Evolutionary conservation across 1,140 invertebrate species (phyloP).

Genomic region (Tetraneura akinire): DNA sequence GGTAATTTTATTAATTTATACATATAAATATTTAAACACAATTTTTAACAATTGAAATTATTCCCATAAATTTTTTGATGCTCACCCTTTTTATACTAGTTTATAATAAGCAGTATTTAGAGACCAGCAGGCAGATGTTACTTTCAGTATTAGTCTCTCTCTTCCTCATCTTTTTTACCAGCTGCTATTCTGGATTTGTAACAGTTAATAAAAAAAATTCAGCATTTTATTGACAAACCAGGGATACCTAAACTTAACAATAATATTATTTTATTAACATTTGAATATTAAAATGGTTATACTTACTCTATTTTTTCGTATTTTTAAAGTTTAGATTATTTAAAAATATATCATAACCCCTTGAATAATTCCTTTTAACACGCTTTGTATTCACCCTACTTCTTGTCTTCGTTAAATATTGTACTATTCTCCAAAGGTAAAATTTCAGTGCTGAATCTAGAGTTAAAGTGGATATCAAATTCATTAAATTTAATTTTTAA

Average conservation of each 20-base stretch:
- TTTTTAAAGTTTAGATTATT: no score
- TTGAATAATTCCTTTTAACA: no score
- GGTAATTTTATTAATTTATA: conserved; percentile 62
- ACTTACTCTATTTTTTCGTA: no score
- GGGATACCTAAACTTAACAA: conserved; percentile 32
- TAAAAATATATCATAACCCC: no score
- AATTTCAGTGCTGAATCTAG: no score
- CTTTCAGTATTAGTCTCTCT: conserved; percentile 17
- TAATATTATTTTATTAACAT: background rate
- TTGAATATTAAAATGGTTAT: no score
- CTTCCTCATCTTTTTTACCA: conserved; percentile 26
- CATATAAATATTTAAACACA: background rate
- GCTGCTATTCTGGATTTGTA: conserved; percentile 28
- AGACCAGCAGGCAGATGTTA: conserved; percentile 46
- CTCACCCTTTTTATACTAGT: conserved; percentile 42
- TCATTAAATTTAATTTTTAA: no score
- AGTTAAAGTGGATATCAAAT: no score
- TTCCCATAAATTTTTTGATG: conserved; percentile 10
- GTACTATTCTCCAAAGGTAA: no score
- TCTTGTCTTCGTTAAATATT: no score
- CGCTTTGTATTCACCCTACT: no score
- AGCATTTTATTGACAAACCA: conserved; percentile 21
- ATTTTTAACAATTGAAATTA: conserved; percentile 15
- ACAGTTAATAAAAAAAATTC: conserved; percentile 36
- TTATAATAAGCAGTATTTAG: conserved; percentile 33